These are phyloP conservation scores for Drosophila asahinai DNA, from an alignment of 1,140 invertebrate species.

Conservation along the genomic window DNA sequence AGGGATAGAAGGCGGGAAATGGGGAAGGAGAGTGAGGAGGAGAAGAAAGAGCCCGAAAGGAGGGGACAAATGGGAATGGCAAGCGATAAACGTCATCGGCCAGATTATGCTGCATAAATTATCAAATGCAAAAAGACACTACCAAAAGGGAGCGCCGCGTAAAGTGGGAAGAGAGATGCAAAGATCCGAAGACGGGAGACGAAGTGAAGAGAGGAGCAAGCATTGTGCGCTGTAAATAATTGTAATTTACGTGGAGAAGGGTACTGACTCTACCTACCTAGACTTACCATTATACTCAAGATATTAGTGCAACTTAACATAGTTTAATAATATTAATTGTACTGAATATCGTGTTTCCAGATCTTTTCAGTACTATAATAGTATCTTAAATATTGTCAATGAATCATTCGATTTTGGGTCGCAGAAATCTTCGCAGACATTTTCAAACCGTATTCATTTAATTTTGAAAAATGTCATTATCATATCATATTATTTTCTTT, in stretches of 20 bases:
- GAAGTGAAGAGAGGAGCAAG: slow-evolving; percentile 24
- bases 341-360: no score
- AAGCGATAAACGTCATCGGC: slow-evolving; percentile 79
- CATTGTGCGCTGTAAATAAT: slow-evolving; percentile 75
- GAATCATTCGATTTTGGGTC: background rate
- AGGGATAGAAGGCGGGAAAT: slow-evolving; percentile 12
- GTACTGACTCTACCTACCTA: slow-evolving; percentile 55
- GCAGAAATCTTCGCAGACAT: background rate
- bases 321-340: background rate
- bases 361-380: no score
- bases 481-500: no score
- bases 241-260: slow-evolving; percentile 76
- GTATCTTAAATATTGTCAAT: background rate
- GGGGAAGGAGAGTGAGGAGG: background rate
- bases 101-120: slow-evolving; percentile 81
- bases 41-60: slow-evolving; percentile 14
- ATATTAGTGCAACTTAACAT: background rate
- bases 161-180: slow-evolving; percentile 16
- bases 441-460: background rate
- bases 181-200: slow-evolving; percentile 5
- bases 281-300: slow-evolving; percentile 3
- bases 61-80: slow-evolving; percentile 54
- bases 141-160: slow-evolving; percentile 67
- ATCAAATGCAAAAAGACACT: slow-evolving; percentile 74
- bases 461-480: background rate